Base-by-base conservation (phyloP, 2,888 invertebrate species). In the Endotricha flammealis region DNA sequence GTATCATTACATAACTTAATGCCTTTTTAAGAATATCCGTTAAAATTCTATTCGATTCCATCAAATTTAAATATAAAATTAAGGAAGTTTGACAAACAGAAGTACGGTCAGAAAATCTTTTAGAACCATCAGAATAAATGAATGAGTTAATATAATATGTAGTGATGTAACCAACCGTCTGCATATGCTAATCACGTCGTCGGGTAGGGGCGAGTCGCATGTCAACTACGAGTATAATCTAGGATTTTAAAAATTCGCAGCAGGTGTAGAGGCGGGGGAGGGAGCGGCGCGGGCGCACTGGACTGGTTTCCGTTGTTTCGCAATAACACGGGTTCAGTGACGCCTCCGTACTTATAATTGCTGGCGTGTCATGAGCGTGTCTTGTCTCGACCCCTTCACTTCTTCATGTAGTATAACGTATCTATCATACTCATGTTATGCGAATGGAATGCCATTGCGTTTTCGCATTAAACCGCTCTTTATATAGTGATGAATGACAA, bases 281-380 rank as follows among this genome's bases (percentile, higher is more conserved):
- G 44, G 46, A 43, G 46, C 41, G 44, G 53, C 38, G 38, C 39
- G 47, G 48, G 47, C 47, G 49, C 56, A 54, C 65, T 78, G 80
- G 76, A 80, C 83, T 80, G 78, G 83, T 83, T 85, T 86, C 85
- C 85, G 85, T 83, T 86, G 83, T 85, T 85, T 86, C 81, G 83
- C 85, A 83, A 86, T 82, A 80, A 75, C 73, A 60, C 60, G 78
- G 70, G 85, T 82, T 86, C 85, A 86, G 73, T 82, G 83, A 82
- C 85, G 81, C 78, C 75, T 74, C 57, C 57, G 57, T 64, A 67
- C 67, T 74, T 74, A 76, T 80, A 77, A 81, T 83, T 77, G 79
- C 64, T 64, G 64, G 67, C 77, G 69, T 80, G 80, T 78, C 77
- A 76, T 66, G 68, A 64, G 59, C 63, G 56, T 60, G 67, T 60